Evolutionary conservation across 2,113 vertebrate species (phyloP), one percentile per base, ranked within the genome.

Genomic region (Ellobius talpinus): DNA sequence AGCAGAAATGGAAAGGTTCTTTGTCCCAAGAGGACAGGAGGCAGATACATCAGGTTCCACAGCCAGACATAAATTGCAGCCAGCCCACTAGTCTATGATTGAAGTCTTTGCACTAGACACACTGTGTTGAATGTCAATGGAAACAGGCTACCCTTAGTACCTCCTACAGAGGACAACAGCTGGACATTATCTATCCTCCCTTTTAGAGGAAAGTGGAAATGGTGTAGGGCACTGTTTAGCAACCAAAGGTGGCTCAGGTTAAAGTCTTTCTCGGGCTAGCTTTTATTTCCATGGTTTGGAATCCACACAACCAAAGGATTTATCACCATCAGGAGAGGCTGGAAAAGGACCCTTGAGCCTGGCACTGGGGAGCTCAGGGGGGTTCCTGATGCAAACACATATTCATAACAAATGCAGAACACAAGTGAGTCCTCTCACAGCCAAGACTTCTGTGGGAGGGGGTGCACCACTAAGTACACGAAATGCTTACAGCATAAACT

Each of bases 241-340:
- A 91, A 9, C 0, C 12, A 93, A 93, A 96, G 58, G 70, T 23
- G n/a, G 91, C 87, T 94, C 96, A 65, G 68, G 68, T 84, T 26
- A 93, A 88, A 21, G 65, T 21, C 36, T 31, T 13, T 50, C 45
- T 8, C 29, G 1, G 1, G 4, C 4, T 17, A 19, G 10, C 33
- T 63, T 68, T 39, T 52, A 4, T 3, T 14, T 7, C 68, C 5
- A 4, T 9, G 17, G 5, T 58, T 1, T 36, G 17, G 55, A 31
- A 7, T 31, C 63, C 63, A 87, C 11, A 68, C 23, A 68, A 36
- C 31, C 63, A 68, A 77, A 77, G 31, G 66, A 5, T n/a, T 52
- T 50, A n/a, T 33, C 42, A 47, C 7, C 23, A 13, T 31, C 36
- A 6, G 26, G 31, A 50, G 5, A 36, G 65, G 36, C 11, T 24